A percentile compares a stretch with the other conserved stretches of the same genome.
Conservation (phyloP, 2,113 vertebrate species). For the Corythornis cristatus region DNA sequence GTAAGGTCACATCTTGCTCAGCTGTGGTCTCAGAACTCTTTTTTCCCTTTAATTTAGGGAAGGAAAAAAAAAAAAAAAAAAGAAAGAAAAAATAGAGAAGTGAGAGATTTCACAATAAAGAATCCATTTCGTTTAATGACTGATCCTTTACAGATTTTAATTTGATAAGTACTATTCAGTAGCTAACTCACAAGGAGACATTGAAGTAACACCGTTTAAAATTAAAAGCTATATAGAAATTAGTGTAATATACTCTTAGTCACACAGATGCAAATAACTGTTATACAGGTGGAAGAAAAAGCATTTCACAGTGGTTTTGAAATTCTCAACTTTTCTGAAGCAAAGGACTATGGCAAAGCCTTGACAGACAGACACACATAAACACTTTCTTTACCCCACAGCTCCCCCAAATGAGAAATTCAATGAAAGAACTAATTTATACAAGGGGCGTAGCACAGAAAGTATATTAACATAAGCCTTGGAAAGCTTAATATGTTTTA, state of each 20-base stretch:
- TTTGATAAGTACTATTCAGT: not conserved
- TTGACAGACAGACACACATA: not conserved
- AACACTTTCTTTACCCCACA: not conserved
- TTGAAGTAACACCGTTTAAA: not conserved
- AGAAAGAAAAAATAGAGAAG: not conserved
- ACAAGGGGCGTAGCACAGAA: not conserved
- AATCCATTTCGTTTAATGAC: not conserved
- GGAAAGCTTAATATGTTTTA: slow-evolving; percentile 4
- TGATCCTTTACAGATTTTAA: not conserved
- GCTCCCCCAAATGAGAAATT: not conserved
- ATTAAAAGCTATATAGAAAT: not conserved
- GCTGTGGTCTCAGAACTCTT: not conserved
- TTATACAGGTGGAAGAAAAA: not conserved
- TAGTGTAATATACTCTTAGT: not conserved
- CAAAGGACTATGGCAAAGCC: not conserved
- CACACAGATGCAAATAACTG: not conserved
- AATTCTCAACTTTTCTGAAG: not conserved
- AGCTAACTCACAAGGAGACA: not conserved
- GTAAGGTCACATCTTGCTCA: not conserved
- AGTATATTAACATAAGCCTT: not conserved
- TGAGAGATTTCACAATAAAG: not conserved
- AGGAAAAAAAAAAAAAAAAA: not conserved
- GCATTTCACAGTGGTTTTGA: not conserved
- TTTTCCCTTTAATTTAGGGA: not conserved
- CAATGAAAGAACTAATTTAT: not conserved